A percentile compares a stretch with the other conserved stretches of the same genome.
Evolutionary conservation across 2,113 vertebrate species (phyloP).

Genomic region (Ochotona princeps): DNA sequence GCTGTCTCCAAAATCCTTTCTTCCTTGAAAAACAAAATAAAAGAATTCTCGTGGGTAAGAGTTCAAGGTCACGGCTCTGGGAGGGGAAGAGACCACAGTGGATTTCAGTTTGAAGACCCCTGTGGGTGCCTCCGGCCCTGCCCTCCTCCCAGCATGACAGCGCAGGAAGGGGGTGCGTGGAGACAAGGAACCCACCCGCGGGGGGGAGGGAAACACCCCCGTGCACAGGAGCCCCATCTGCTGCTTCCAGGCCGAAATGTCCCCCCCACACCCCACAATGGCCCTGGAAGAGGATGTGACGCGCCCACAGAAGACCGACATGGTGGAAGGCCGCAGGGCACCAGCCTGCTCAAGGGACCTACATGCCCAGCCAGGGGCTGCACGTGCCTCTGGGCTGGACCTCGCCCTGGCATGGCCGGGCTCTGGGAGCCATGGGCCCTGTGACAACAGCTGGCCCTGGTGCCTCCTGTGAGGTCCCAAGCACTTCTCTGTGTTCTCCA

Average conservation of each 20-base stretch:
- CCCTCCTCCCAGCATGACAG: too few relatives aligned
- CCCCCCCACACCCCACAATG: neutral
- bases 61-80: neutral
- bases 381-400: neutral
- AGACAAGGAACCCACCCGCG: too few relatives aligned
- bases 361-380: neutral
- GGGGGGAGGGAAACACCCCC: too few relatives aligned
- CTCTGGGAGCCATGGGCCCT: neutral
- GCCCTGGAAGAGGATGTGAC: constrained; percentile 67
- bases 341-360: fast-evolving
- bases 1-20: neutral
- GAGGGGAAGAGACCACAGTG: too few relatives aligned
- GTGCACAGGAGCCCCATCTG: neutral
- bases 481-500: neutral
- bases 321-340: neutral
- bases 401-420: neutral
- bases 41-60: neutral
- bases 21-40: neutral
- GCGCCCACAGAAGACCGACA: neutral
- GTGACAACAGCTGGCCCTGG: neutral
- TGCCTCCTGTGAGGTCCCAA: neutral
- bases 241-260: neutral
- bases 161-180: neutral
- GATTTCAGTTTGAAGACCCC: neutral
- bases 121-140: fast-evolving